phyloP scores from a whole-genome alignment of 2,797 vertebrate genomes.

The Gymnothorax reevesii region DNA sequence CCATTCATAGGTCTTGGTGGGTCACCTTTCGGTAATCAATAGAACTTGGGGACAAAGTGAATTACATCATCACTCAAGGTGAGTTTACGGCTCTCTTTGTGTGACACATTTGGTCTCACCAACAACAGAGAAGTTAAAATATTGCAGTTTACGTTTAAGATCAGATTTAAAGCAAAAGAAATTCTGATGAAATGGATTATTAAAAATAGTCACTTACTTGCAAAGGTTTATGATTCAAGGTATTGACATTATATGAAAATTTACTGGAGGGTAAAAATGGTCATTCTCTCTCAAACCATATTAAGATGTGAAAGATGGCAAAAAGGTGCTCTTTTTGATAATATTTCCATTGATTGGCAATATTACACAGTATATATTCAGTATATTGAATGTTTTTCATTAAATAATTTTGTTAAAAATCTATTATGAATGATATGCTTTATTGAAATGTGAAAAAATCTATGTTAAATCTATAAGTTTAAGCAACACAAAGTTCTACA shows the following conservation, averaged over 20 bases:
- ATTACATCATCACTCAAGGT: neutral
- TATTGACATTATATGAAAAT: neutral
- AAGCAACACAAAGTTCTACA: neutral
- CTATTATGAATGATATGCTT: neutral
- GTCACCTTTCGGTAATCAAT: neutral
- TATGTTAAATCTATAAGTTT: neutral
- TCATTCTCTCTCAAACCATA: neutral
- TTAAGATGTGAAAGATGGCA: neutral
- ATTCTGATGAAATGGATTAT: neutral
- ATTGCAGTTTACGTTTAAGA: too few species aligned
- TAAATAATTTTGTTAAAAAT: too few species aligned
- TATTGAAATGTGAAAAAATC: neutral
- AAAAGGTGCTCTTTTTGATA: neutral
- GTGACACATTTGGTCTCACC: neutral
- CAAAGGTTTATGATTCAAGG: too few species aligned
- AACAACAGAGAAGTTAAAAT: neutral
- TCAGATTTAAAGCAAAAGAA: too few species aligned
- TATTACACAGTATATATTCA: neutral
- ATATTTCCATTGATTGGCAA: neutral
- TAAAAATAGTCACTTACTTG: neutral
- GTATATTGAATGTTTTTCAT: too few species aligned
- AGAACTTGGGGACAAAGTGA: neutral
- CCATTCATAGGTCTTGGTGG: neutral
- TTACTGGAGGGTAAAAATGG: neutral
- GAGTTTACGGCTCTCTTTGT: neutral